Percentiles rank a stretch among this genome's conserved stretches.
phyloP scores from a whole-genome alignment of 2,888 invertebrate genomes.

The Harmothoe impar region DNA sequence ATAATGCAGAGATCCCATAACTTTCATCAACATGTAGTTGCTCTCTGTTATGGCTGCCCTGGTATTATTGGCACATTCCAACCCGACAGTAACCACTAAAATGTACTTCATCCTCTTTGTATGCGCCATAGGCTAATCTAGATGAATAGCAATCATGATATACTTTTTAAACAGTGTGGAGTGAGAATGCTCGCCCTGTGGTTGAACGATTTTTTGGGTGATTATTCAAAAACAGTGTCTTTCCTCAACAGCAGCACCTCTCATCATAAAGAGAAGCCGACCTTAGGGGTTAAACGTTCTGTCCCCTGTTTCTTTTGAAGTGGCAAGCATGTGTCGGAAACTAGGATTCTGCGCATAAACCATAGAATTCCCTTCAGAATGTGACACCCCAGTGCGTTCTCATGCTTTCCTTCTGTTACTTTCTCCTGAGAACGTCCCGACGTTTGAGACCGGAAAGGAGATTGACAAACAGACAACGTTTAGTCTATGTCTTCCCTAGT shows the following conservation, averaged over 20 bases:
- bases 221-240: not conserved
- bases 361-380: slow-evolving; percentile 5
- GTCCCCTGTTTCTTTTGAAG: not conserved
- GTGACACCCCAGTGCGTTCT: not conserved
- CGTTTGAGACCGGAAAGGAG: not conserved
- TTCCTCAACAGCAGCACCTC: not conserved
- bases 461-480: not conserved
- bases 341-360: not conserved
- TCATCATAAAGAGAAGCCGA: not conserved
- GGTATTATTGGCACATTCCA: too few species aligned
- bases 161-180: too few species aligned
- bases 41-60: too few species aligned
- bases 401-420: not conserved
- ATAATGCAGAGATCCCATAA: too few species aligned
- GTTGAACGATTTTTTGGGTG: too few species aligned
- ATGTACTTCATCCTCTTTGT: too few species aligned
- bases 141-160: too few species aligned
- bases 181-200: too few species aligned
- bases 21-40: too few species aligned
- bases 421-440: not conserved
- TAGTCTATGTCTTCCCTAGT: not conserved
- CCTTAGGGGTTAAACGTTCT: not conserved
- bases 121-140: too few species aligned
- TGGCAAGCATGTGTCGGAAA: not conserved
- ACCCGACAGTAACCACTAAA: too few species aligned